These are phyloP conservation scores for Chunga burmeisteri DNA, from an alignment of 2,113 vertebrate genomes.

Conservation along the genomic window DNA sequence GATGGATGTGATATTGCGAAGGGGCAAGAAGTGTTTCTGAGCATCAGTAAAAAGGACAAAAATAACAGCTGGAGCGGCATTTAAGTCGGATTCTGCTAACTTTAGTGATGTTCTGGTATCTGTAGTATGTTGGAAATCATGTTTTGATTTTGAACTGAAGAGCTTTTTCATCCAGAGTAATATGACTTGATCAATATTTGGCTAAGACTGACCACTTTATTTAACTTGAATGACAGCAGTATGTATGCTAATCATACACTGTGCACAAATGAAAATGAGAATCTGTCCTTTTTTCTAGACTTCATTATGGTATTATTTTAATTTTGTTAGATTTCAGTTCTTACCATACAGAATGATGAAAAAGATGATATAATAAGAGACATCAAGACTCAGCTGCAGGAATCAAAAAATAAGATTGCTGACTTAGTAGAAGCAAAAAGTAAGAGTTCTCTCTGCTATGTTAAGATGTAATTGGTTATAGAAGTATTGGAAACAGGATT, in stretches of 20 bases:
- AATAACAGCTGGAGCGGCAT: background rate
- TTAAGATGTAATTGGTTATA: background rate
- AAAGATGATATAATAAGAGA: conserved; percentile 78
- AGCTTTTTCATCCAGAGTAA: background rate
- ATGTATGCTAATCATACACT: background rate
- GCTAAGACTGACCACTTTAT: background rate
- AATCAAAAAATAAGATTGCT: conserved; percentile 73
- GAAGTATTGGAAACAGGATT: background rate
- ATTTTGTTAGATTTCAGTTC: conserved; percentile 76
- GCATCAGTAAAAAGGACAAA: background rate
- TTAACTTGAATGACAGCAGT: background rate
- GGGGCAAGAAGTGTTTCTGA: background rate
- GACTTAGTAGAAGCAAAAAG: conserved; percentile 80
- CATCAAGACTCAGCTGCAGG: conserved; percentile 73
- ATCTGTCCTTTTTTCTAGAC: background rate
- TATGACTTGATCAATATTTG: background rate
- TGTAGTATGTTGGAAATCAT: background rate
- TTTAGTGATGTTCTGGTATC: background rate
- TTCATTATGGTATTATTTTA: background rate
- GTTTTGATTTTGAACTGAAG: background rate
- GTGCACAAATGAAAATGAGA: background rate
- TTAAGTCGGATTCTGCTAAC: background rate
- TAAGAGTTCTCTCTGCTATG: conserved; percentile 67
- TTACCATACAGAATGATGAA: conserved; percentile 73
- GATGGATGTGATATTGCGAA: background rate